A percentile compares a stretch with the other conserved stretches of the same genome.
These are phyloP conservation scores for Leptoteleia sp. DNA, from an alignment of 1,140 invertebrate genomes.

Conservation along the genomic window DNA sequence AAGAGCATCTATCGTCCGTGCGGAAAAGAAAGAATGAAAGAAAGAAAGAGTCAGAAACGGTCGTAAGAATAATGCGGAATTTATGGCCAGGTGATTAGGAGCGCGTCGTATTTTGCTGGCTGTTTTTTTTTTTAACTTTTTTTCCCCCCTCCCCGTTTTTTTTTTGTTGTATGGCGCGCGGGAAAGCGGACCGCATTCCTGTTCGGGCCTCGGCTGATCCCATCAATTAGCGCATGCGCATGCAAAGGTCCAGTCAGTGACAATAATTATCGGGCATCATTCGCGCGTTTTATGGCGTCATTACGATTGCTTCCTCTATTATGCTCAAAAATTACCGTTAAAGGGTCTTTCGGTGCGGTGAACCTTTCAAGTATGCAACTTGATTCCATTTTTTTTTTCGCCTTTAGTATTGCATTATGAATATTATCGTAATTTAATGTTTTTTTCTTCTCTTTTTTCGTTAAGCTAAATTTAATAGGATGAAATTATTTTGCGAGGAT, in stretches of 20 bases:
- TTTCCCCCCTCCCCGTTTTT: too few relatives aligned
- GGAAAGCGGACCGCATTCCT: conserved; percentile 62
- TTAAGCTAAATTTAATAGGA: too few relatives aligned
- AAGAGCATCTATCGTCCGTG: conserved; percentile 23
- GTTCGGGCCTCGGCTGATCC: conserved; percentile 44
- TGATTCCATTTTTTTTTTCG: conserved; percentile 10
- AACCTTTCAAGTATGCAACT: conserved; percentile 10
- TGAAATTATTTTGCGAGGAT: too few relatives aligned
- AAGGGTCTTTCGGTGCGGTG: conserved; percentile 26
- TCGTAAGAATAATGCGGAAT: conserved; percentile 66
- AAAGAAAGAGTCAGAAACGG: conserved; percentile 53
- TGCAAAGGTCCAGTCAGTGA: conserved; percentile 59
- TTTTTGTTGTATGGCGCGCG: conserved; percentile 54
- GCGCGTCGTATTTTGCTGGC: conserved; percentile 48
- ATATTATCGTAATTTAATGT: too few relatives aligned
- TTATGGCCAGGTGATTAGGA: conserved; percentile 60
- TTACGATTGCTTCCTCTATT: conserved; percentile 55
- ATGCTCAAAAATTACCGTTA: conserved; percentile 51
- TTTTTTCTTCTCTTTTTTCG: too few relatives aligned
- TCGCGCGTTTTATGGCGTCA: conserved; percentile 57
- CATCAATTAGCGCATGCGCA: conserved; percentile 58
- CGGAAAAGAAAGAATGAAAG: conserved; percentile 44
- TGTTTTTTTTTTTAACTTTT: too few relatives aligned
- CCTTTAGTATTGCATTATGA: too few relatives aligned
- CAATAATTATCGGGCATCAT: conserved; percentile 59